Evolutionary conservation across 2,888 invertebrate genomes (phyloP).

Genomic region (Hirtodrosophila duncani): DNA sequence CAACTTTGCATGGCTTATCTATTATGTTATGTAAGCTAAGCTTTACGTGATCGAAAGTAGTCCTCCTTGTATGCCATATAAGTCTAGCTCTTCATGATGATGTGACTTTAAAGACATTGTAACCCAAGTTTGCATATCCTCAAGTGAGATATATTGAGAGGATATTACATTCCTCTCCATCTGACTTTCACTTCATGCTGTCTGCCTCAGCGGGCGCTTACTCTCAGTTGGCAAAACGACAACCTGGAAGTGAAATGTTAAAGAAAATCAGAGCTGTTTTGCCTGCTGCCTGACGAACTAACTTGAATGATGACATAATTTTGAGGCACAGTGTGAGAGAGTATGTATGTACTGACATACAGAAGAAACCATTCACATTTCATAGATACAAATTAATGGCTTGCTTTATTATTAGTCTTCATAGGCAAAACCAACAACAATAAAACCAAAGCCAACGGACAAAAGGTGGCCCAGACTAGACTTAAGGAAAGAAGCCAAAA

Average conservation of each 20-base stretch:
- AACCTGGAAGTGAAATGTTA: not conserved
- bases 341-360: not conserved
- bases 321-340: constrained; percentile 24
- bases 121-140: too few species aligned
- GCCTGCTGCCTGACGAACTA: not conserved
- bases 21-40: too few species aligned
- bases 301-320: constrained; percentile 49
- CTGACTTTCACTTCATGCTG: too few species aligned
- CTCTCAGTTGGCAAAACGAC: not conserved
- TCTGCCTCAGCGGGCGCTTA: too few species aligned
- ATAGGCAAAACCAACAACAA: constrained; percentile 20
- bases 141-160: too few species aligned
- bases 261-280: too few species aligned
- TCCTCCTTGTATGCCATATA: too few species aligned
- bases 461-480: constrained; percentile 27
- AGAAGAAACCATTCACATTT: constrained; percentile 8
- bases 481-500: constrained; percentile 50
- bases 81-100: too few species aligned
- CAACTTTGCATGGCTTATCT: too few species aligned
- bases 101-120: too few species aligned
- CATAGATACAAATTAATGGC: constrained; percentile 46
- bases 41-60: too few species aligned
- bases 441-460: constrained; percentile 6
- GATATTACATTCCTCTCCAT: too few species aligned
- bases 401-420: constrained; percentile 28